Conservation (phyloP, 2,797 vertebrate genomes). For the Enteromius unitaeniatus region DNA sequence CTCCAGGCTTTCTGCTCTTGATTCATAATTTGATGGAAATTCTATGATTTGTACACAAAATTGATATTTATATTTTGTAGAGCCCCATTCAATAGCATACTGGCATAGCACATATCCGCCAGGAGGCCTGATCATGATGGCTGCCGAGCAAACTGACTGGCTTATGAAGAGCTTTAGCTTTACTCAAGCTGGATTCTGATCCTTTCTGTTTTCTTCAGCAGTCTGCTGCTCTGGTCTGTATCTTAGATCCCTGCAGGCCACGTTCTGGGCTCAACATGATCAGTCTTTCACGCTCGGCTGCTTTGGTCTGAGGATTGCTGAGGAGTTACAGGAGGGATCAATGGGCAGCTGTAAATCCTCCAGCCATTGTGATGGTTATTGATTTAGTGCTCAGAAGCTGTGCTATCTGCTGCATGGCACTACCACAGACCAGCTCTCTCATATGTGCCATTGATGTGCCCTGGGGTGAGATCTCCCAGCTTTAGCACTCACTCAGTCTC, state of each 20-base stretch:
- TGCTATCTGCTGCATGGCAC: slow-evolving; percentile 42
- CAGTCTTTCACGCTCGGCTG: slow-evolving; percentile 41
- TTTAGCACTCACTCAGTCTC: slow-evolving; percentile 27
- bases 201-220: slow-evolving; percentile 36
- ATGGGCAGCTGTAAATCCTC: slow-evolving; percentile 58
- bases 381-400: slow-evolving; percentile 54
- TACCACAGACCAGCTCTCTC: slow-evolving; percentile 38
- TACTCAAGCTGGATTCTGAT: slow-evolving; percentile 13
- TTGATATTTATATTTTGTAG: no score
- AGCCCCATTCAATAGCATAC: no score
- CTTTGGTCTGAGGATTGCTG: slow-evolving; percentile 55
- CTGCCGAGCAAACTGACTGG: not conserved
- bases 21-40: not conserved
- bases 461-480: slow-evolving; percentile 49
- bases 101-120: no score
- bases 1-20: not conserved
- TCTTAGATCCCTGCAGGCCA: slow-evolving; percentile 40
- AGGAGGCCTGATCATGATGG: not conserved
- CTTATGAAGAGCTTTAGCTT: slow-evolving; percentile 1
- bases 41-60: not conserved
- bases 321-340: slow-evolving; percentile 60
- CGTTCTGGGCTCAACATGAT: slow-evolving; percentile 11
- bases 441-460: slow-evolving; percentile 48
- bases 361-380: slow-evolving; percentile 56
- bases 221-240: slow-evolving; percentile 52